Conservation (phyloP, 1,140 invertebrate genomes). For the Brachionus angularis region DNA sequence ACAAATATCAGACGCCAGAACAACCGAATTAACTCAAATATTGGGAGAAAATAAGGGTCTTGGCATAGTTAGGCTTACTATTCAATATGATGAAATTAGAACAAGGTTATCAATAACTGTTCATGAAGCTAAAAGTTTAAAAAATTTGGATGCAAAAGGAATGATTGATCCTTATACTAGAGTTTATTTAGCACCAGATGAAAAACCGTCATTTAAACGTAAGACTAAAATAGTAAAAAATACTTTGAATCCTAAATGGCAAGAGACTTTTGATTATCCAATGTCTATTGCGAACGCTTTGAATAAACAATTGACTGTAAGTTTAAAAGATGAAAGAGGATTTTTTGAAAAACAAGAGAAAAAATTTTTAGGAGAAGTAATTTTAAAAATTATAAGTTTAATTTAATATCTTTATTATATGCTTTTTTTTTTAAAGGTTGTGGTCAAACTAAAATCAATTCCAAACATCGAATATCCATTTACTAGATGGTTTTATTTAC, state of each 20-base stretch:
- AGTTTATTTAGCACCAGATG: conserved; percentile 80
- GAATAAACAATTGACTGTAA: background rate
- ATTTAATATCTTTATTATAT: background rate
- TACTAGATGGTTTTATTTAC: conserved; percentile 38
- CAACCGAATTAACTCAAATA: conserved; percentile 13
- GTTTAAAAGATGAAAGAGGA: conserved; percentile 36
- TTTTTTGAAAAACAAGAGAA: conserved; percentile 26
- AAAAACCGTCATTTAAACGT: conserved; percentile 74
- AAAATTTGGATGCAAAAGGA: conserved; percentile 32
- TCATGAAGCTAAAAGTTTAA: conserved; percentile 37
- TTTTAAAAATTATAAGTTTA: background rate
- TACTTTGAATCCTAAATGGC: conserved; percentile 84
- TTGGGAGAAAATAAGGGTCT: conserved; percentile 28
- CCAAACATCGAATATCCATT: conserved; percentile 26
- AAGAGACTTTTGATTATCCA: conserved; percentile 51
- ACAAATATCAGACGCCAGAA: conserved; percentile 26
- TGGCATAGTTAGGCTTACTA: conserved; percentile 18
- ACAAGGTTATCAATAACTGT: conserved; percentile 28
- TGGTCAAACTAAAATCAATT: conserved; percentile 19
- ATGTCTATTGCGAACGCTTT: conserved; percentile 10
- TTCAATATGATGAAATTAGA: conserved; percentile 37
- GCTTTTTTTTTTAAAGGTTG: background rate
- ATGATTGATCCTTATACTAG: conserved; percentile 92
- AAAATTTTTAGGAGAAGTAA: conserved; percentile 40
- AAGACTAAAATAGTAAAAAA: conserved; percentile 83